Evolutionary conservation across 2,797 vertebrate species (phyloP).

Genomic region (Poecilia picta): DNA sequence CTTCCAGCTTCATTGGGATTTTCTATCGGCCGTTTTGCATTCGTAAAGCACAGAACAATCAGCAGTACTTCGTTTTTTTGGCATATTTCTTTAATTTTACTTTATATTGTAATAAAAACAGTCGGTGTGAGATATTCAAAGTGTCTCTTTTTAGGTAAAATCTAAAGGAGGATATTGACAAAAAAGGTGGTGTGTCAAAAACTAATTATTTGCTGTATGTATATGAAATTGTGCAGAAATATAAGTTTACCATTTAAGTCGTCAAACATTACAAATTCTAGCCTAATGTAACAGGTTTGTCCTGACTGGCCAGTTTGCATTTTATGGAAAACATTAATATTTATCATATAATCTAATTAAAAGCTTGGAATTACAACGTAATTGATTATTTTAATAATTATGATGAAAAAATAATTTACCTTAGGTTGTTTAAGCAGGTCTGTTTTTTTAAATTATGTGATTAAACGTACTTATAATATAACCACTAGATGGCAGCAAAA

Average conservation of each 20-base stretch:
- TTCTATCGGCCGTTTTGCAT: too few relatives aligned
- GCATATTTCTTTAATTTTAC: background rate
- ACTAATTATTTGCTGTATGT: background rate
- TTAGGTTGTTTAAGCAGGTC: background rate
- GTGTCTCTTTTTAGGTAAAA: background rate
- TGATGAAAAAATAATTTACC: background rate
- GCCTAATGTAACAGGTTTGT: background rate
- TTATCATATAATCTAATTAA: background rate
- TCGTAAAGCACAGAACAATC: background rate
- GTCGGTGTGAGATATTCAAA: background rate
- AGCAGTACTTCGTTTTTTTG: background rate
- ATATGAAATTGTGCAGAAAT: background rate
- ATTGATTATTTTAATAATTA: background rate
- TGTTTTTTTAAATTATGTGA: background rate
- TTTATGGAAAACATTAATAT: background rate
- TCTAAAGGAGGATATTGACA: background rate
- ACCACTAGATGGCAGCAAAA: slow-evolving; percentile 59
- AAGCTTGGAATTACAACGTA: background rate
- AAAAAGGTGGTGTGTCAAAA: background rate
- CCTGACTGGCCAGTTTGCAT: background rate
- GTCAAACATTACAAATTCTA: background rate
- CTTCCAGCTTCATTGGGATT: background rate
- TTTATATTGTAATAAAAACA: background rate
- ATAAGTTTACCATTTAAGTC: background rate
- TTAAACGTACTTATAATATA: background rate